Evolutionary conservation across 2,888 invertebrate genomes (phyloP).

Genomic region (Trichogramma dendrolimi): DNA sequence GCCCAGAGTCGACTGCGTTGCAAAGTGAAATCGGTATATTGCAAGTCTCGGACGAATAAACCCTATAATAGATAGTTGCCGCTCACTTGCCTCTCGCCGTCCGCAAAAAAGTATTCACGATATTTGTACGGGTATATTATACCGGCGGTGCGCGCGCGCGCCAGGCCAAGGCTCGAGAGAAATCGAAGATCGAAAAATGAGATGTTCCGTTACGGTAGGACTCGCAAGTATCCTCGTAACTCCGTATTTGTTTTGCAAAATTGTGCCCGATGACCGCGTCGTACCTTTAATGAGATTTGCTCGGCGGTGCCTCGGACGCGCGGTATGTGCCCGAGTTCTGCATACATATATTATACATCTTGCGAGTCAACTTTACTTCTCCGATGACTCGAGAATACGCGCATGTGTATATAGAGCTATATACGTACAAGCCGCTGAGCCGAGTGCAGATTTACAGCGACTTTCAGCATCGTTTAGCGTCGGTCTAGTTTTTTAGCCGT

Average conservation of each 20-base stretch:
- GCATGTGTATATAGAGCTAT: too few relatives aligned
- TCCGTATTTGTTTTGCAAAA: slow-evolving; percentile 29
- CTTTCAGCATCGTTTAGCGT: slow-evolving; percentile 27
- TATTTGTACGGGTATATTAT: background rate
- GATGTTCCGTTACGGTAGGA: background rate
- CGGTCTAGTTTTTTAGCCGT: slow-evolving; percentile 20
- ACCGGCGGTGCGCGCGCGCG: background rate
- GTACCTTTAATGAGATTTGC: too few relatives aligned
- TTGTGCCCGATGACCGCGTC: slow-evolving; percentile 3
- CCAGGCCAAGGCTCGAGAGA: slow-evolving; percentile 3
- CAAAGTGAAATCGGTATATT: slow-evolving; percentile 27
- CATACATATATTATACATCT: too few relatives aligned
- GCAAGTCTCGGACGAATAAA: slow-evolving; percentile 33
- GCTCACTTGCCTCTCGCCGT: background rate
- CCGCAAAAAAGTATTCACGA: slow-evolving; percentile 3
- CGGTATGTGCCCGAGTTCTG: too few relatives aligned
- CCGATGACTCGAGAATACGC: too few relatives aligned
- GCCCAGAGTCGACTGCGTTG: slow-evolving; percentile 11
- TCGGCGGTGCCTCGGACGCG: too few relatives aligned
- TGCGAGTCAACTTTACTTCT: too few relatives aligned
- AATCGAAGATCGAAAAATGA: slow-evolving; percentile 9
- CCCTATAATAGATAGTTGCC: slow-evolving; percentile 29
- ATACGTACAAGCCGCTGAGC: background rate
- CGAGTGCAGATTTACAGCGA: slow-evolving; percentile 21
- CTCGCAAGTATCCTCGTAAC: slow-evolving; percentile 14